phyloP scores from a whole-genome alignment of 2,888 invertebrate species.

The Mamestra brassicae region DNA sequence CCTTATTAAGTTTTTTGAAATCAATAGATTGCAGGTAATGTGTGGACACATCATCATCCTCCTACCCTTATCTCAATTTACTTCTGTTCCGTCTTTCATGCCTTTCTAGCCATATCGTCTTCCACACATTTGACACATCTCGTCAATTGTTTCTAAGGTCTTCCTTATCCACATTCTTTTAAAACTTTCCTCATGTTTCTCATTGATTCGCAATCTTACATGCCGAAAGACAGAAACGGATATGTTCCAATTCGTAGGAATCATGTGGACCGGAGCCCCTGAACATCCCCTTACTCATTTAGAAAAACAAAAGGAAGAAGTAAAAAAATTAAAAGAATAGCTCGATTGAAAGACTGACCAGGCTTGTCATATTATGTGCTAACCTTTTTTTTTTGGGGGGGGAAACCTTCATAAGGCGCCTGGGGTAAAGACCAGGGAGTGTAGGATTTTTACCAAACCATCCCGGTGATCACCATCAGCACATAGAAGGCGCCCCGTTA shows the following conservation, averaged over 20 bases:
- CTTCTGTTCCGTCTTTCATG: not conserved
- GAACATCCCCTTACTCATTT: not conserved
- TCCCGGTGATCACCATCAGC: too few relatives aligned
- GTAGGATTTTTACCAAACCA: too few relatives aligned
- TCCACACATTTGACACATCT: not conserved
- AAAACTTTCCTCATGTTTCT: not conserved
- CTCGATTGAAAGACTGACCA: not conserved
- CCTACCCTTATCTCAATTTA: not conserved
- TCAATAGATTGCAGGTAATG: not conserved
- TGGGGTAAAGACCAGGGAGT: too few relatives aligned
- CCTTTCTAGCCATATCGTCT: not conserved
- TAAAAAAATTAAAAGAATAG: too few relatives aligned
- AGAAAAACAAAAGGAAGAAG: too few relatives aligned
- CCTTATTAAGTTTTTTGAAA: not conserved
- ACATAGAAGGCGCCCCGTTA: too few relatives aligned
- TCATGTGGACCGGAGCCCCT: not conserved
- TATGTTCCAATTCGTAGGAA: not conserved
- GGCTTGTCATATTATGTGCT: too few relatives aligned
- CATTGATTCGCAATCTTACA: not conserved
- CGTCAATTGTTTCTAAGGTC: not conserved
- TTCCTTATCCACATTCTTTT: not conserved
- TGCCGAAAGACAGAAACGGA: not conserved
- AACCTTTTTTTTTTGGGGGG: too few relatives aligned
- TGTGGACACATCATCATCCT: not conserved
- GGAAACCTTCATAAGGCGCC: too few relatives aligned